Base-by-base conservation (phyloP, 2,888 invertebrate species). In the Cyrtodaria siliqua region DNA sequence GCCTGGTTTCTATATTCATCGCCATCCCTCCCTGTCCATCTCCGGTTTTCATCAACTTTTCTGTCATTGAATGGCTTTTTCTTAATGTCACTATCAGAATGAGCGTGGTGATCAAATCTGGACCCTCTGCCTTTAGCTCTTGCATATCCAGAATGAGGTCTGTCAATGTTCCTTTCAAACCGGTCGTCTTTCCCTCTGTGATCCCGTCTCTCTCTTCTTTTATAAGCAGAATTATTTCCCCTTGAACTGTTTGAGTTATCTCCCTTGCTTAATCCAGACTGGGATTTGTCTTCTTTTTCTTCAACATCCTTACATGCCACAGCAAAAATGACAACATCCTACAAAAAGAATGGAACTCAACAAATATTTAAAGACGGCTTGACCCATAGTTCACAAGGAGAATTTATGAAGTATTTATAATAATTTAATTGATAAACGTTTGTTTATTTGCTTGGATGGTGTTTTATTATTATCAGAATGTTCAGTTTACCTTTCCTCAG, bases 301-400 rank as follows among this genome's bases (percentile, higher is more conserved):
- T 53, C 57, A 40, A 24, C 18, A 38, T 62, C 40, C n/a, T 63
- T 40, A 12, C 9, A 60, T 50, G 18, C 61, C 50, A 42, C 33
- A n/a, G 23, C 44, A 24, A 24, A 33, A 18, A 50, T 24, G 38
- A 69, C 47, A 23, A 69, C 61, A 69, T 69, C 69, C 69, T 69
- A 52, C 56, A 47, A 66, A 24, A 14, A 20, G 14, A 26, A 47
- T 47, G 4, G 3, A 16, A 47, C 4, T 9, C 3, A 20, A 47
- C n/a, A 18, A n/a, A 3, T 9, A 47, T 4, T 4, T 47, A 18
- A 6, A 18, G 18, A 47, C 8, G 16, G 4, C 16, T 18, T 4
- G 47, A 20, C 3, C 3, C 47, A 47, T 9, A 16, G 6, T 4
- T 4, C 33, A 33, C 33, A 33, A 33, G 33, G 12, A 12, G 33